A percentile compares a stretch with the other conserved stretches of the same genome.
Evolutionary conservation across 2,113 vertebrate genomes (phyloP).

Genomic region (Noturus placidus): DNA sequence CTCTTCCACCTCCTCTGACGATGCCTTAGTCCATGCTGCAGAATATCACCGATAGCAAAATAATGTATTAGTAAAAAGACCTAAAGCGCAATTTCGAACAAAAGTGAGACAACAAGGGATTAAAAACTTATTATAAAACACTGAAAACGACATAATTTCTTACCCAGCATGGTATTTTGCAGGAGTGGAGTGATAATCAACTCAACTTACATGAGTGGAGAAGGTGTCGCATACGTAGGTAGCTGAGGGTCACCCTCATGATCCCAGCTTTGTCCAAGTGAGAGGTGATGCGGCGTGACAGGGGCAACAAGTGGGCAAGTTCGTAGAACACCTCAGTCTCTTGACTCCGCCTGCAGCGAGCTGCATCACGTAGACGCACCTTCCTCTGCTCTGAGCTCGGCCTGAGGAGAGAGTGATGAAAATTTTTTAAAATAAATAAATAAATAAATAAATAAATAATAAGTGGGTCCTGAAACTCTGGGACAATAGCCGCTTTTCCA

Average conservation of each 20-base stretch:
- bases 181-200: not conserved
- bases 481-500: not conserved
- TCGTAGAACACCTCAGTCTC: constrained; percentile 89
- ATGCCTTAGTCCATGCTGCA: constrained; percentile 28
- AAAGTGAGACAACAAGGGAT: not conserved
- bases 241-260: constrained; percentile 87
- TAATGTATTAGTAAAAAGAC: not conserved
- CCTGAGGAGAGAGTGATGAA: constrained; percentile 61
- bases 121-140: not conserved
- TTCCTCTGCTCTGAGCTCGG: constrained; percentile 81
- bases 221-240: constrained; percentile 78
- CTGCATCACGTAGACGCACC: constrained; percentile 85
- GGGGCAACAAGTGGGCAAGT: constrained; percentile 82
- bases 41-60: not conserved
- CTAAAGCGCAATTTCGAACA: not conserved
- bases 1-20: not conserved
- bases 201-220: constrained; percentile 69
- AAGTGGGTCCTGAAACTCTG: not conserved
- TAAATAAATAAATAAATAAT: too few species aligned
- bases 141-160: not conserved
- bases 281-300: constrained; percentile 79
- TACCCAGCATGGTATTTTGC: not conserved
- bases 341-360: constrained; percentile 81
- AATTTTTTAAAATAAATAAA: not conserved
- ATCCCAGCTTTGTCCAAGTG: constrained; percentile 90